These are phyloP conservation scores for Anoncus sp. DNA, from an alignment of 2,888 invertebrate genomes.

Conservation along the genomic window DNA sequence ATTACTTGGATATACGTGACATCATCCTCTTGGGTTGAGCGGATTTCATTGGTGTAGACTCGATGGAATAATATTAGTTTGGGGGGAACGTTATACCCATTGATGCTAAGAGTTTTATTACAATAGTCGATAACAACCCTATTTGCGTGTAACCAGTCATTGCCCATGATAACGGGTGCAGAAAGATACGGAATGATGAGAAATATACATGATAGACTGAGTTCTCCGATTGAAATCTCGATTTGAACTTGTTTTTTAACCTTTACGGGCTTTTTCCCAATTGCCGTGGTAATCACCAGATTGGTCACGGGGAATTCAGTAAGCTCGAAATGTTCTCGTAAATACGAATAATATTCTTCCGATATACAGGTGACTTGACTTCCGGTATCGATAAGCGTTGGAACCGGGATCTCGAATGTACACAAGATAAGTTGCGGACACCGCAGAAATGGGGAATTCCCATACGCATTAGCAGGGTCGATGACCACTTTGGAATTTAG, in stretches of 20 bases:
- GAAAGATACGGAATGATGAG: not conserved
- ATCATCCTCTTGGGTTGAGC: too few species aligned
- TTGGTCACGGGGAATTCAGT: conserved; percentile 48
- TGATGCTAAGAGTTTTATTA: too few species aligned
- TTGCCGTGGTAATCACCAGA: conserved; percentile 46
- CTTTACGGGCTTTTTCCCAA: conserved; percentile 49
- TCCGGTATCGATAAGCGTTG: conserved; percentile 3
- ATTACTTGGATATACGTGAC: too few species aligned
- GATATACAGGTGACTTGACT: conserved; percentile 22
- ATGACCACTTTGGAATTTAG: not conserved
- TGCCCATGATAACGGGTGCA: not conserved
- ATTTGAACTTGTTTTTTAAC: not conserved
- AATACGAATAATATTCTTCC: conserved; percentile 5
- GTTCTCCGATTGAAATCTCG: not conserved
- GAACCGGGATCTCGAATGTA: not conserved
- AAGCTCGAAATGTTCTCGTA: not conserved
- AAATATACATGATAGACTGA: conserved; percentile 5
- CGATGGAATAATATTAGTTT: too few species aligned
- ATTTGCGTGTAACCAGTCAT: not conserved
- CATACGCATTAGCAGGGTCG: too few species aligned
- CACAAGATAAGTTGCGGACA: not conserved
- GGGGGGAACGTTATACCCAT: too few species aligned
- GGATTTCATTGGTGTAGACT: too few species aligned
- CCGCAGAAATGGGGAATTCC: not conserved
- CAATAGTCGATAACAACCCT: too few species aligned